Evolutionary conservation across 2,888 invertebrate species (phyloP).

Genomic region (Graphium colonna): DNA sequence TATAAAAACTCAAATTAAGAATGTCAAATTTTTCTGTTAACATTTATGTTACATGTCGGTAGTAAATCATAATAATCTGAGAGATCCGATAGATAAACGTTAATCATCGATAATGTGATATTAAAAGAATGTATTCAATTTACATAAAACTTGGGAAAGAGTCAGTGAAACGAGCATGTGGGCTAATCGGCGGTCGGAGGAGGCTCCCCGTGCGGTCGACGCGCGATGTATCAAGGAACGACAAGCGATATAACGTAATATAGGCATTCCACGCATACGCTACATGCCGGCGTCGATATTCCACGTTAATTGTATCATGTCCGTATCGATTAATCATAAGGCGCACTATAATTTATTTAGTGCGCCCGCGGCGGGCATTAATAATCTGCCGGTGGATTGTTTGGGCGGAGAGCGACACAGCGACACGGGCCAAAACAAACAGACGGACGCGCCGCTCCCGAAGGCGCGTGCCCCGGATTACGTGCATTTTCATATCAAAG

Average conservation of each 20-base stretch:
- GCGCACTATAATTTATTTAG: conserved; percentile 36
- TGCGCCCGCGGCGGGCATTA: conserved; percentile 36
- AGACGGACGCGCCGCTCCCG: conserved; percentile 59
- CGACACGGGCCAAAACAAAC: conserved; percentile 57
- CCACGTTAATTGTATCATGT: conserved; percentile 41
- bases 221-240: conserved; percentile 39
- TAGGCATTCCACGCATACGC: conserved; percentile 55
- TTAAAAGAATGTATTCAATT: conserved; percentile 16
- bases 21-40: conserved; percentile 1
- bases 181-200: conserved; percentile 19
- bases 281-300: conserved; percentile 48
- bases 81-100: neutral
- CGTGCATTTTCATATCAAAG: conserved; percentile 76
- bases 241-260: conserved; percentile 45
- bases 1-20: neutral
- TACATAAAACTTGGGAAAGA: conserved; percentile 5
- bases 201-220: conserved; percentile 20
- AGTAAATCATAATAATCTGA: neutral
- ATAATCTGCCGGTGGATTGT: conserved; percentile 25
- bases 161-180: conserved; percentile 16
- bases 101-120: conserved; percentile 7
- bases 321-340: conserved; percentile 31
- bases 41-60: conserved; percentile 1
- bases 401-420: conserved; percentile 57
- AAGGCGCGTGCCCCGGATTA: conserved; percentile 73